Base-by-base conservation (phyloP, 2,113 vertebrate genomes). In the Alethe castanea region DNA sequence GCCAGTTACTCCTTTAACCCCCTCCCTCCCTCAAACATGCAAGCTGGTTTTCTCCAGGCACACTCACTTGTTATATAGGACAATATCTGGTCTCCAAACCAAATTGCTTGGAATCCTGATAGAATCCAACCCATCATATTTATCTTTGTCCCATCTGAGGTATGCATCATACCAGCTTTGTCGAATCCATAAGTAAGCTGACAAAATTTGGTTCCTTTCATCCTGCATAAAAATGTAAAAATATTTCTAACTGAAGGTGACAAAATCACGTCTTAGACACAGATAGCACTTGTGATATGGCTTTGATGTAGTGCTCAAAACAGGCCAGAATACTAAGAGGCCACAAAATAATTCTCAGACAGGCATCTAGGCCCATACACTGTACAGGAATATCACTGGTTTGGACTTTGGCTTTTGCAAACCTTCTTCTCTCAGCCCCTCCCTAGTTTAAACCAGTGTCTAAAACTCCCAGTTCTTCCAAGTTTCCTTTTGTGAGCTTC, bases 71-170 rank as follows among this genome's bases (percentile, higher is more conserved):
- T 99, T 99, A 91, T 99, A 99, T 5, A 99, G 98, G 73, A 99
- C 99, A 20, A 99, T 99, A 95, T 99, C 99, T 0, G 99, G 99
- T 94, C 99, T 99, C 99, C 99, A 99, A 79, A 99, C 99, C 82
- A 99, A 97, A 95, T 98, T 98, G 29, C 99, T 99, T 82, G 99
- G 99, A 91, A 99, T 99, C 94, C 99, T 98, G 94, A 99, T 99
- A 82, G 99, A 98, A 97, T 99, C 99, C 64, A 99, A 96, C 12
- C 99, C 98, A 24, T 99, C 99, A 2, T 99, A 99, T 89, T 98
- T 98, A 74, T 99, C 99, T 90, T 98, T 99, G 94, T 99, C 98
- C 99, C 99, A 99, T 14, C 95, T 98, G 89, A 99, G 97, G 81
- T 99, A 99, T 1, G 99, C 99, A 52, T 99, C 99, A 2, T 98